Evolutionary conservation across 2,888 invertebrate genomes (phyloP).

Genomic region (Lepidocyrtinus sp.): DNA sequence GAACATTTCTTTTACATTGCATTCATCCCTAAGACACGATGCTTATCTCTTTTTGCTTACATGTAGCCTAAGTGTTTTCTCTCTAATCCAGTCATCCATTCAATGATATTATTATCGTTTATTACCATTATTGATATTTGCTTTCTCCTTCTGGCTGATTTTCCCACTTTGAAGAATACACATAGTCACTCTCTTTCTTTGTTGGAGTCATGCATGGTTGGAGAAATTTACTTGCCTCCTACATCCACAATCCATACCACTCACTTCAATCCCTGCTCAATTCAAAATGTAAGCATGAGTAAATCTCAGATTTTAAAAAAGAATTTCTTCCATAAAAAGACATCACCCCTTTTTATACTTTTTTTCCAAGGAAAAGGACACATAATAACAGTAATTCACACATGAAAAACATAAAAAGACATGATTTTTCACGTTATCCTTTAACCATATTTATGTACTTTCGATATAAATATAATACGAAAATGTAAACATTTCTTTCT

Average conservation of each 20-base stretch:
- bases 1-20: background rate
- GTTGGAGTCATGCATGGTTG: slow-evolving; percentile 10
- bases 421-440: background rate
- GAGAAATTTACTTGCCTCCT: slow-evolving; percentile 7
- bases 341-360: background rate
- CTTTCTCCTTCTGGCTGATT: slow-evolving; percentile 21
- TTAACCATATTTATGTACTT: too few relatives aligned
- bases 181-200: slow-evolving; percentile 6
- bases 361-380: background rate
- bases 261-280: too few relatives aligned
- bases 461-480: background rate
- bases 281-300: background rate
- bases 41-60: background rate
- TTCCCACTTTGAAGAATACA: slow-evolving; percentile 43
- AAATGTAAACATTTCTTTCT: background rate
- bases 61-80: background rate
- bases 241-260: too few relatives aligned
- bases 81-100: slow-evolving; percentile 36
- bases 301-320: background rate
- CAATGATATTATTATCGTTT: slow-evolving; percentile 28
- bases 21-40: background rate
- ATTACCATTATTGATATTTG: slow-evolving; percentile 33
- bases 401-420: background rate
- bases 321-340: background rate
- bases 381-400: background rate